Evolutionary conservation across 2,113 vertebrate genomes (phyloP), one percentile per base, ranked within the genome.

Genomic region (Forbesichthys agassizii): DNA sequence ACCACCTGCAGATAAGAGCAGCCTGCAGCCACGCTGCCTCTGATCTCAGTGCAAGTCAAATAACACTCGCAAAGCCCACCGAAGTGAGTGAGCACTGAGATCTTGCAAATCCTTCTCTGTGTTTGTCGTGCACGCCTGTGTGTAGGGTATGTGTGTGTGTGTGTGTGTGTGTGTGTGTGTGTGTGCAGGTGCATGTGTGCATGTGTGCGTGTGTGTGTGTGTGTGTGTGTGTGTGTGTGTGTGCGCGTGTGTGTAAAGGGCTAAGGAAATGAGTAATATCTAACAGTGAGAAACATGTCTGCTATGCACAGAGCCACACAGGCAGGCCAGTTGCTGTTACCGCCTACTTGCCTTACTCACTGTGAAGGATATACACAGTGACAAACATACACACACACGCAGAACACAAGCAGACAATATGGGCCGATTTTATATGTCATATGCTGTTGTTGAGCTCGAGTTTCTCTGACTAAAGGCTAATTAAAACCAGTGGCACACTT

Each of bases 211-310:
- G 74, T 80, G 84, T 75, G 82, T 86, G 77, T 82, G 57, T 75
- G 74, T 80, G 84, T 75, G 74, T 77, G 74, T 74, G 79, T 87
- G 81, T 80, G 82, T 70, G 71, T 77, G 66, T 74, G 74, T 70
- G 72, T 71, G 77, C 54, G 49, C 84, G 83, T 87, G 86, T 90
- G 80, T 83, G 86, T 86, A 90, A 87, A 90, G 79, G 82, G 79
- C 89, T 92, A 78, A 92, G 91, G 91, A 93, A 93, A 91, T 93
- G 91, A 93, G 91, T 93, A 93, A 93, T 93, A 92, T 89, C 91
- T 84, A 91, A 90, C 90, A 90, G 87, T 88, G 91, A 90, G 92
- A 91, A 91, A 85, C 90, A 88, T 91, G 90, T 92, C 92, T 92
- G 91, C 90, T 92, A 89, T 90, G 71, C 75, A 90, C 92, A 88